Conservation (phyloP, 23 tunicate genomes). For the Halocynthia roretzi region DNA sequence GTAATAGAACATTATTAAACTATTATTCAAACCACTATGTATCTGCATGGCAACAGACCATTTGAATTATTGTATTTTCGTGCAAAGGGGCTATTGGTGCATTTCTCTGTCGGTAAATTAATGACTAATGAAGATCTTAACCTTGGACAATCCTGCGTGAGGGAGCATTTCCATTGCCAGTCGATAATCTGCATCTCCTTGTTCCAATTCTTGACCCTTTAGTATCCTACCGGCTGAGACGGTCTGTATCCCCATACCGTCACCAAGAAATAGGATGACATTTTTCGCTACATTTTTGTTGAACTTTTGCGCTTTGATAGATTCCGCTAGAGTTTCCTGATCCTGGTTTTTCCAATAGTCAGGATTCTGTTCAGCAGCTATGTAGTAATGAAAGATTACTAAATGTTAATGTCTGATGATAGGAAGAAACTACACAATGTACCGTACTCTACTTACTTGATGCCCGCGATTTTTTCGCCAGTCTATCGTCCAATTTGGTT, state of each 20-base stretch:
- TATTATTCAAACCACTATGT: no score
- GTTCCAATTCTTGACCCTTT: conserved; percentile 49
- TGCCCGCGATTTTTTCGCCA: no score
- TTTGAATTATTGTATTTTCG: no score
- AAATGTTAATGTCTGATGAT: no score
- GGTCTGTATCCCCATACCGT: conserved; percentile 61
- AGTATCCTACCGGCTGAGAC: conserved; percentile 75
- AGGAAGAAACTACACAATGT: no score
- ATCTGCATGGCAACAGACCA: no score
- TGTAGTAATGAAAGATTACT: no score
- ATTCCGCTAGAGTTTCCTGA: conserved; percentile 20
- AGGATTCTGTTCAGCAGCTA: conserved; percentile 23
- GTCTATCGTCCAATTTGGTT: no score
- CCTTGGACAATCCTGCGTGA: conserved; percentile 59
- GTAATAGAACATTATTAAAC: not conserved
- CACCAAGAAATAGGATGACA: conserved; percentile 64
- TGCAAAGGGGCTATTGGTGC: no score
- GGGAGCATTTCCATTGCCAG: conserved; percentile 57
- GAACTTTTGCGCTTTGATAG: conserved; percentile 20
- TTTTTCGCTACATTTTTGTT: conserved; percentile 68
- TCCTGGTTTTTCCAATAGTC: conserved; percentile 33
- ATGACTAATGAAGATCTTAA: not conserved
- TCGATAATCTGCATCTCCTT: conserved; percentile 40
- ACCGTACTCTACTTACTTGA: no score
- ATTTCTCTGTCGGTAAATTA: no score